phyloP scores from a whole-genome alignment of 2,888 invertebrate genomes.

The Anaspis maculata region DNA sequence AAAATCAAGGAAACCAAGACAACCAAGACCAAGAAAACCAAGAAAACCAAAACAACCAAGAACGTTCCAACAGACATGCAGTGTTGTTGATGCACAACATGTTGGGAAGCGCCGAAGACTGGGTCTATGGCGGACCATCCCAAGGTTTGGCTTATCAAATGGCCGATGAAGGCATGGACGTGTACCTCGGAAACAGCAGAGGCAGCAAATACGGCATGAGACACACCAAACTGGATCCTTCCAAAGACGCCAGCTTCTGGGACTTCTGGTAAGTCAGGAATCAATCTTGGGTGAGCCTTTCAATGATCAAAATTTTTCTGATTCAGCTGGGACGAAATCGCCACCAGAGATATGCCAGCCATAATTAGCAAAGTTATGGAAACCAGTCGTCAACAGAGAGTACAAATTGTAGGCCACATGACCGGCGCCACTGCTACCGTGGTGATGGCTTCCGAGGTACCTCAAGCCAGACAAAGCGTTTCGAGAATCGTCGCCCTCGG shows the following conservation, averaged over 20 bases:
- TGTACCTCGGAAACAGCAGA: slow-evolving; percentile 54
- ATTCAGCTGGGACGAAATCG: slow-evolving; percentile 69
- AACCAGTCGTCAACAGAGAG: slow-evolving; percentile 46
- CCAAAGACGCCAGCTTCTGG: slow-evolving; percentile 37
- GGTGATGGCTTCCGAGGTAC: slow-evolving; percentile 49
- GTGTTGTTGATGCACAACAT: slow-evolving; percentile 71
- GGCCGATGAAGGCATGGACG: slow-evolving; percentile 44
- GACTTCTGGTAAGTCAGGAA: slow-evolving; percentile 35
- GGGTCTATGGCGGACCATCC: slow-evolving; percentile 57
- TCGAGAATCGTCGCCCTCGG: slow-evolving; percentile 51
- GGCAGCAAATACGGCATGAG: slow-evolving; percentile 49
- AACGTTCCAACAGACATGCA: slow-evolving; percentile 41
- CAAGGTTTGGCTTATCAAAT: slow-evolving; percentile 45
- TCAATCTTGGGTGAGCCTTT: too few relatives aligned
- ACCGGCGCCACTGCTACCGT: slow-evolving; percentile 55
- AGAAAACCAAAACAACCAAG: too few relatives aligned
- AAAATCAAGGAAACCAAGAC: too few relatives aligned
- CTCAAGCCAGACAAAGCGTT: slow-evolving; percentile 54
- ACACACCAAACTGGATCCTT: slow-evolving; percentile 40
- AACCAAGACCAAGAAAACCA: too few relatives aligned
- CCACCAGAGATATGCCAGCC: slow-evolving; percentile 64
- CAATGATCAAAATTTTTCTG: background rate
- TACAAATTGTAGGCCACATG: slow-evolving; percentile 67
- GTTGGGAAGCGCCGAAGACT: slow-evolving; percentile 62
- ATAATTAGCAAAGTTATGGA: slow-evolving; percentile 59